Conservation (phyloP, 2,113 vertebrate species). For the Bostrychus sinensis region DNA sequence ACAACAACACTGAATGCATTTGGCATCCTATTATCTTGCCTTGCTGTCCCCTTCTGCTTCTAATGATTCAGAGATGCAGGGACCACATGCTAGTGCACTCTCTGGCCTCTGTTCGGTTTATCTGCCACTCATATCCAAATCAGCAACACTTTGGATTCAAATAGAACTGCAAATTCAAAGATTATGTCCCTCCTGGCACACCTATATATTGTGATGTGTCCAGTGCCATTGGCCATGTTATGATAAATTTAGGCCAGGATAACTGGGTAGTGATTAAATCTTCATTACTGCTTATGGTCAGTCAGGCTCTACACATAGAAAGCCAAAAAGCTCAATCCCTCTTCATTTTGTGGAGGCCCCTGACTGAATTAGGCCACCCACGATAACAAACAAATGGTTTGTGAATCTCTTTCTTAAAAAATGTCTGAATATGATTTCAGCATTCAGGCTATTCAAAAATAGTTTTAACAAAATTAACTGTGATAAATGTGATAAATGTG, state of each 20-base stretch:
- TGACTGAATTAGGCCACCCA: slow-evolving; percentile 70
- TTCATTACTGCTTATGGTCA: slow-evolving; percentile 75
- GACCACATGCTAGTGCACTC: slow-evolving; percentile 29
- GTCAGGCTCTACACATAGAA: slow-evolving; percentile 63
- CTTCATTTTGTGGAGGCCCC: slow-evolving; percentile 63
- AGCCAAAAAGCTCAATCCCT: slow-evolving; percentile 66
- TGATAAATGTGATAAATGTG: no score
- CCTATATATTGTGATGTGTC: slow-evolving; percentile 39
- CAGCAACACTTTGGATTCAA: slow-evolving; percentile 21
- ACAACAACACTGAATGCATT: slow-evolving; percentile 55
- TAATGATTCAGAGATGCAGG: slow-evolving; percentile 59
- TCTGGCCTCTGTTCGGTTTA: slow-evolving; percentile 37
- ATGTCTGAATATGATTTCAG: no score
- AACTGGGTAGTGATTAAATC: slow-evolving; percentile 78
- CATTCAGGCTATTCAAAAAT: no score
- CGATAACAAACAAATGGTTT: slow-evolving; percentile 58
- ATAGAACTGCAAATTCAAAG: background rate
- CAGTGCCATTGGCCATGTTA: slow-evolving; percentile 66
- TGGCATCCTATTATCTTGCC: slow-evolving; percentile 57
- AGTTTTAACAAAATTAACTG: no score
- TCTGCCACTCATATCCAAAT: slow-evolving; percentile 25
- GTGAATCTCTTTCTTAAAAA: slow-evolving; percentile 33
- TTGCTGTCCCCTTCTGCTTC: slow-evolving; percentile 47
- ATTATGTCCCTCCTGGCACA: background rate
- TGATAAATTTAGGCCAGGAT: slow-evolving; percentile 71